Conservation (phyloP, 2,113 vertebrate genomes). For the Puffinus mauretanicus region DNA sequence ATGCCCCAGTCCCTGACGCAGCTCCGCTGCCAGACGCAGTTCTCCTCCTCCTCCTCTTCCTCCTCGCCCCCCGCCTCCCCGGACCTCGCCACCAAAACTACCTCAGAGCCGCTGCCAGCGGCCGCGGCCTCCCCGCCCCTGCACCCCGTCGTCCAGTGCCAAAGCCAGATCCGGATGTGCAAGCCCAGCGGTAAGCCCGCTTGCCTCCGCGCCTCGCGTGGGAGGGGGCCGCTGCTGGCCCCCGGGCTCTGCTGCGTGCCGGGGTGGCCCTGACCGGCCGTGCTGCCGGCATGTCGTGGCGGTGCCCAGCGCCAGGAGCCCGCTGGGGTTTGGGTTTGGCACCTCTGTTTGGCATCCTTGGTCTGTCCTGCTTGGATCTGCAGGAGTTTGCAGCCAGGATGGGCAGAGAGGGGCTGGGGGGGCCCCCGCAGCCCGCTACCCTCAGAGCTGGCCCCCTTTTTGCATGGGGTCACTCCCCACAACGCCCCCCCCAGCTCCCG, state of each 20-base stretch:
- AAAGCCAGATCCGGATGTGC: conserved; percentile 93
- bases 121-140: conserved; percentile 20
- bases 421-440: neutral
- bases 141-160: conserved; percentile 82
- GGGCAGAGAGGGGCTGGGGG: neutral
- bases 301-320: accelerated
- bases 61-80: conserved; percentile 65
- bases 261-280: neutral
- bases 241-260: neutral
- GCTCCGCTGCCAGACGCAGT: conserved; percentile 96
- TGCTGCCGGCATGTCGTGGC: neutral
- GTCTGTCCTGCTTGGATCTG: no score
- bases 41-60: conserved; percentile 67
- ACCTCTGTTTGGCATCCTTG: neutral
- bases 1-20: conserved; percentile 94
- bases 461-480: neutral
- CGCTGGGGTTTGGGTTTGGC: neutral
- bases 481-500: accelerated
- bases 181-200: conserved; percentile 83
- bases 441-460: neutral
- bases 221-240: neutral
- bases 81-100: conserved; percentile 85
- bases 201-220: neutral
- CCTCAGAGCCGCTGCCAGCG: conserved; percentile 77
- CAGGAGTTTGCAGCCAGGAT: neutral